These are phyloP conservation scores for Colletes gigas DNA, from an alignment of 1,140 invertebrate genomes.

Conservation along the genomic window DNA sequence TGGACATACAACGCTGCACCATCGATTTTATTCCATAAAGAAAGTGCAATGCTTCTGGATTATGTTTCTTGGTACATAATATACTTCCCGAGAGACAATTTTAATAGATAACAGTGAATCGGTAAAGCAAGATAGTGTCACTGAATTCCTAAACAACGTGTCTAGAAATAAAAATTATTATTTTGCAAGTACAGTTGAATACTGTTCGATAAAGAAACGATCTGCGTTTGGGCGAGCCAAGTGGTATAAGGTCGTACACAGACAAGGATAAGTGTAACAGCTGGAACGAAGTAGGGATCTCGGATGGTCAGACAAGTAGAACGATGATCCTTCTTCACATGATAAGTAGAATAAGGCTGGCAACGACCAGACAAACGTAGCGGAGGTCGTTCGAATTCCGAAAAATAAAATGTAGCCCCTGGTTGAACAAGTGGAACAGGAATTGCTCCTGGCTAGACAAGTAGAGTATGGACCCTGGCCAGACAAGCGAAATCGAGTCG, in stretches of 20 bases:
- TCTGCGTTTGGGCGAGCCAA: neutral
- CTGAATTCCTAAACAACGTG: too few relatives aligned
- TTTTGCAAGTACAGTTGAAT: too few relatives aligned
- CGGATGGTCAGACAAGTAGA: neutral
- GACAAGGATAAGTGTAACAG: neutral
- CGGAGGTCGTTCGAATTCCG: neutral
- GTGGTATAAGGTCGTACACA: neutral
- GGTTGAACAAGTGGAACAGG: neutral
- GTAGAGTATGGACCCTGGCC: neutral
- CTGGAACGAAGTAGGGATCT: too few relatives aligned
- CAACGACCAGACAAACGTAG: neutral
- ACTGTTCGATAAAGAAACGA: too few relatives aligned
- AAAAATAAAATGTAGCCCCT: neutral
- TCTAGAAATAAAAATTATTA: too few relatives aligned
- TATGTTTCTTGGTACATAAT: too few relatives aligned
- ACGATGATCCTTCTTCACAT: neutral
- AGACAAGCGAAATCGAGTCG: neutral
- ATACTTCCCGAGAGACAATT: too few relatives aligned
- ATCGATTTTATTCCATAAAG: too few relatives aligned
- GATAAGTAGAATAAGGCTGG: neutral
- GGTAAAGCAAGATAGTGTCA: too few relatives aligned
- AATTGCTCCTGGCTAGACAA: neutral
- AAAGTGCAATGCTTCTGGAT: too few relatives aligned
- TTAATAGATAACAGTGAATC: too few relatives aligned
- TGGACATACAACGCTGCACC: too few relatives aligned